These are phyloP conservation scores for Hipparchia semele DNA, from an alignment of 2,888 invertebrate genomes.

Conservation along the genomic window DNA sequence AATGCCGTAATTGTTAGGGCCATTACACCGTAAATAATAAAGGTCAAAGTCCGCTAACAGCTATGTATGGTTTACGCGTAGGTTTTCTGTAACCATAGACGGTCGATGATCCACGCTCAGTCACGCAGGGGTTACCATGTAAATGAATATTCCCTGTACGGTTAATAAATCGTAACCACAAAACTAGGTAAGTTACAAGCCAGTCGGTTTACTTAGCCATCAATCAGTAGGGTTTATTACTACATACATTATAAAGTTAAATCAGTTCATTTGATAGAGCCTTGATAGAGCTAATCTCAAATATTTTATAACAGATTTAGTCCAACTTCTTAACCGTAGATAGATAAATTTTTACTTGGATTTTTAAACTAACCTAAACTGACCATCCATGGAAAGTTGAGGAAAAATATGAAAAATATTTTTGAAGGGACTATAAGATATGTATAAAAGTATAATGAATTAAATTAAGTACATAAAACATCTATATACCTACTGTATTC, in stretches of 20 bases:
- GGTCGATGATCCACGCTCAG: conserved; percentile 57
- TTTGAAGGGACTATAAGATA: no score
- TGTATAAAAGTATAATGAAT: no score
- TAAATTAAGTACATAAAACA: no score
- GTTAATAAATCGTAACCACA: conserved; percentile 33
- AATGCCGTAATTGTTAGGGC: conserved; percentile 19
- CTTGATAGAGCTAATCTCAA: no score
- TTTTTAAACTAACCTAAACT: no score
- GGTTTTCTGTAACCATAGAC: conserved; percentile 45
- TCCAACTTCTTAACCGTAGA: no score
- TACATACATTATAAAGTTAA: neutral
- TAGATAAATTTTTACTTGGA: no score
- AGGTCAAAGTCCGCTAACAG: conserved; percentile 47
- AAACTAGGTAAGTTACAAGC: conserved; percentile 18
- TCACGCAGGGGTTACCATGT: conserved; percentile 64
- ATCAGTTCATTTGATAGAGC: neutral
- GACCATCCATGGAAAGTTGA: no score
- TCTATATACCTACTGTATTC: no score
- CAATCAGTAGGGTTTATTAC: neutral
- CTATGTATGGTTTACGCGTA: conserved; percentile 43
- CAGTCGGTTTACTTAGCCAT: conserved; percentile 7
- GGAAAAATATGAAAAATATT: no score
- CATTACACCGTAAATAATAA: conserved; percentile 45
- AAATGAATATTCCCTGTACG: conserved; percentile 47
- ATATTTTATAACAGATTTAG: no score